Evolutionary conservation across 1,140 invertebrate genomes (phyloP), one percentile per base, ranked within the genome.

Genomic region (Caenorhabditis briggsae): DNA sequence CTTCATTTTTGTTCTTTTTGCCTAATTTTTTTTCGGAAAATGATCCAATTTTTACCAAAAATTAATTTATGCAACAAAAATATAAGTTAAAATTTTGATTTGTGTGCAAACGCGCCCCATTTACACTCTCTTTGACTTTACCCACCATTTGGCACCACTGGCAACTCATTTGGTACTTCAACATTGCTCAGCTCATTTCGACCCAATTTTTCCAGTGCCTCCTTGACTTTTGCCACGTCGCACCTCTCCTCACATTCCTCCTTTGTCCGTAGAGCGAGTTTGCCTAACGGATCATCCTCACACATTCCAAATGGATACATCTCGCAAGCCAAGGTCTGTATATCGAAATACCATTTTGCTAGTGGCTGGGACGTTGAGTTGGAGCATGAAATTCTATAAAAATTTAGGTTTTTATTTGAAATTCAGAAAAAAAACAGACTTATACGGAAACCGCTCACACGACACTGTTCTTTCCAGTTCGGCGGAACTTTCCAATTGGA

Each of bases 161-260:
- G 46, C 33, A 53, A 11, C 14, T 2, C 64, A 23, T 6, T 23
- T n/a, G 33, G 33, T 6, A n/a, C 18, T 23, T 43, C 46, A 14
- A 23, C 2, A 50, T 78, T 78, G 46, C 20, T 12, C 50, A 53
- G 16, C 9, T 5, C 6, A 9, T 53, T 53, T 9, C 11, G 2
- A 5, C 12, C n/a, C n/a, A 16, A 78, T 11, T 23, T 78, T 2
- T 23, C 70, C n/a, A 78, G 7, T 8, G 70, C 70, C 70, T 41
- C 70, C n/a, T 78, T 78, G 18, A 78, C 70, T 78, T 78, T 78
- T 12, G 70, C 70, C 70, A 78, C 70, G 20, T 78, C 70, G 50
- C 70, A 78, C 5, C 70, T 2, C 70, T 78, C 70, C 46, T 78
- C 70, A 50, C 70, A 78, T n/a, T 78, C 70, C 2, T 20, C 46